These are phyloP conservation scores for Agonopterix alstromeriana DNA, from an alignment of 2,888 invertebrate genomes.

Conservation along the genomic window DNA sequence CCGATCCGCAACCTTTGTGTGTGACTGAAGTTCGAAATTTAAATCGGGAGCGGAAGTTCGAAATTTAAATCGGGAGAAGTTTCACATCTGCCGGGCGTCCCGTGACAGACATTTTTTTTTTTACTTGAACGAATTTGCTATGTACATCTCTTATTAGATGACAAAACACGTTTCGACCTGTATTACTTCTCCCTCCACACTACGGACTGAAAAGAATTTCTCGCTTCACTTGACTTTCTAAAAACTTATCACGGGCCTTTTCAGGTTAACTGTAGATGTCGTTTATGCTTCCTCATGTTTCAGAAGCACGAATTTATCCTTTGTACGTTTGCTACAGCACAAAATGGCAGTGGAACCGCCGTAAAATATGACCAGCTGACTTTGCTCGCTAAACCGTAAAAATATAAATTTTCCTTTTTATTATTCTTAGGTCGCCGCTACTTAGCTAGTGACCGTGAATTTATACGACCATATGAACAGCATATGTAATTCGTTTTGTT, in stretches of 20 bases:
- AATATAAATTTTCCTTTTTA: slow-evolving; percentile 14
- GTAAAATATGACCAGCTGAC: slow-evolving; percentile 11
- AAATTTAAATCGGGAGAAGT: too few relatives aligned
- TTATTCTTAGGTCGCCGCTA: slow-evolving; percentile 7
- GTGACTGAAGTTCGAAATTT: too few relatives aligned
- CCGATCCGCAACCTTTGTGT: too few relatives aligned
- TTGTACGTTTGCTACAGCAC: slow-evolving; percentile 10
- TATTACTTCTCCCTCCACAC: too few relatives aligned
- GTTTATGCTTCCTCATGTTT: slow-evolving; percentile 11
- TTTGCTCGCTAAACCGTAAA: slow-evolving; percentile 11
- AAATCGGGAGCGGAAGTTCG: too few relatives aligned
- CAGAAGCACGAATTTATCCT: slow-evolving; percentile 13
- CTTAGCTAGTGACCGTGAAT: background rate
- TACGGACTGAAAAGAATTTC: slow-evolving; percentile 11
- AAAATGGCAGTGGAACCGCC: slow-evolving; percentile 7
- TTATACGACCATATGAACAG: too few relatives aligned
- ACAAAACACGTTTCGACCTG: too few relatives aligned
- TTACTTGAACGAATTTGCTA: too few relatives aligned
- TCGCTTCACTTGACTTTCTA: slow-evolving; percentile 11
- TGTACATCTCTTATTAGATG: too few relatives aligned
- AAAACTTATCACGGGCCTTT: slow-evolving; percentile 10
- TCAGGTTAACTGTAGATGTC: slow-evolving; percentile 4
- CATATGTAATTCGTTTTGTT: too few relatives aligned
- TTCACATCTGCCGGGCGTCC: too few relatives aligned
- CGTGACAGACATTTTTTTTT: too few relatives aligned